Percentiles rank a stretch among this genome's conserved stretches.
These are phyloP conservation scores for Hyphantria cunea DNA, from an alignment of 1,140 invertebrate species.

Conservation along the genomic window DNA sequence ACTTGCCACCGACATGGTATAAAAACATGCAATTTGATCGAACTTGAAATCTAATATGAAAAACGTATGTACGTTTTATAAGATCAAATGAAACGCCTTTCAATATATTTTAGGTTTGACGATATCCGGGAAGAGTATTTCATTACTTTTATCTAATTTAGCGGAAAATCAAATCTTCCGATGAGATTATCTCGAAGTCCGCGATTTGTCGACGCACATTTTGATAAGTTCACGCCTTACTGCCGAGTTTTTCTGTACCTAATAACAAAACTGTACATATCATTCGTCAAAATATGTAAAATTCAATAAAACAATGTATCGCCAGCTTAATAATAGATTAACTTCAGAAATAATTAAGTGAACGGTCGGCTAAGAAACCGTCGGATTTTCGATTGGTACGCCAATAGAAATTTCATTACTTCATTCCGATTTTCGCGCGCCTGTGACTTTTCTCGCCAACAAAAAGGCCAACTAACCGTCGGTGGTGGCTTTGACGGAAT, in stretches of 20 bases:
- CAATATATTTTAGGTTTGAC: slow-evolving; percentile 31
- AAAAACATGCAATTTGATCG: no score
- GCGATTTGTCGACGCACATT: slow-evolving; percentile 34
- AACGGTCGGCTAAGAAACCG: slow-evolving; percentile 24
- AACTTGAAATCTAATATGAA: not conserved
- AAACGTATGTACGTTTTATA: slow-evolving; percentile 23
- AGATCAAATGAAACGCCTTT: slow-evolving; percentile 27
- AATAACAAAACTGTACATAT: not conserved
- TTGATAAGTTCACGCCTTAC: slow-evolving; percentile 41
- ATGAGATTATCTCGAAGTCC: slow-evolving; percentile 70
- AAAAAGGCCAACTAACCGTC: slow-evolving; percentile 37
- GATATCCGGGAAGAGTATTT: slow-evolving; percentile 63
- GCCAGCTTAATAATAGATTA: not conserved
- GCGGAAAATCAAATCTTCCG: slow-evolving; percentile 79
- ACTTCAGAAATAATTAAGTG: slow-evolving; percentile 8
- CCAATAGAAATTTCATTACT: slow-evolving; percentile 47
- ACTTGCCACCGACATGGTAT: no score
- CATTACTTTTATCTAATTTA: slow-evolving; percentile 79
- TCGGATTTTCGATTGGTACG: slow-evolving; percentile 33
- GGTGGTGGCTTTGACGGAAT: slow-evolving; percentile 50
- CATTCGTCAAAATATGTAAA: no score
- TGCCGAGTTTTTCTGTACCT: slow-evolving; percentile 5
- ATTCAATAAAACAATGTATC: not conserved
- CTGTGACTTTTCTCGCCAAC: slow-evolving; percentile 46
- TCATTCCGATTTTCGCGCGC: slow-evolving; percentile 43